Conservation (phyloP, 2,113 vertebrate genomes). For the Marmota flaviventris region DNA sequence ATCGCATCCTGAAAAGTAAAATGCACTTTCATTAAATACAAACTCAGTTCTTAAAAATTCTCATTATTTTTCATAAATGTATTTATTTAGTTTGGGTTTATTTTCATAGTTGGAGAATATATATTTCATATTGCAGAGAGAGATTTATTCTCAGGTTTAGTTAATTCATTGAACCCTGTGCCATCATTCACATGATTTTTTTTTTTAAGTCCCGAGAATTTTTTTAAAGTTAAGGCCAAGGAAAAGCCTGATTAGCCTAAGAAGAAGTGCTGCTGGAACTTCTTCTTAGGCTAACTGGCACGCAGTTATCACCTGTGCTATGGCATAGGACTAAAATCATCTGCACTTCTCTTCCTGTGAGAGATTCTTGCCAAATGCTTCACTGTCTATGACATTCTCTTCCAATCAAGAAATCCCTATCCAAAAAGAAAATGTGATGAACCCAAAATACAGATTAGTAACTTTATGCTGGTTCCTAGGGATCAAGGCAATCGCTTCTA, state of each 20-base stretch:
- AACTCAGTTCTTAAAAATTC: not conserved
- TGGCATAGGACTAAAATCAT: not conserved
- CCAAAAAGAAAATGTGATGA: not conserved
- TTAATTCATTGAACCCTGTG: not conserved
- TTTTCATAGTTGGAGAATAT: not conserved
- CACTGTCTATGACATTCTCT: not conserved
- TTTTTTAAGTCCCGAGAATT: not conserved
- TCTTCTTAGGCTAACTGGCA: not conserved
- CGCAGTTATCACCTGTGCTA: not conserved
- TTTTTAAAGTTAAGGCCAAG: not conserved
- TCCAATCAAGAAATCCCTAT: not conserved
- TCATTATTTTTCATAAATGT: conserved; percentile 31
- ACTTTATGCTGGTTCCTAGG: not conserved
- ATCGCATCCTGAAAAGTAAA: not conserved
- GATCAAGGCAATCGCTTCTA: not conserved
- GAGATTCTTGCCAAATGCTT: conserved; percentile 20
- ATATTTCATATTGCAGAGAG: not conserved
- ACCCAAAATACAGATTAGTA: not conserved
- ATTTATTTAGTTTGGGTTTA: not conserved
- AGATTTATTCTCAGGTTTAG: conserved; percentile 37
- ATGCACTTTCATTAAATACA: not conserved
- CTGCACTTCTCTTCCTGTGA: not conserved
- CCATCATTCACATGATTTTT: not conserved
- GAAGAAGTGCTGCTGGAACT: not conserved
- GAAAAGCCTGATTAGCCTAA: not conserved